Evolutionary conservation across 2,113 vertebrate species (phyloP), one percentile per base, ranked within the genome.

Genomic region (Muntiacus reevesi): DNA sequence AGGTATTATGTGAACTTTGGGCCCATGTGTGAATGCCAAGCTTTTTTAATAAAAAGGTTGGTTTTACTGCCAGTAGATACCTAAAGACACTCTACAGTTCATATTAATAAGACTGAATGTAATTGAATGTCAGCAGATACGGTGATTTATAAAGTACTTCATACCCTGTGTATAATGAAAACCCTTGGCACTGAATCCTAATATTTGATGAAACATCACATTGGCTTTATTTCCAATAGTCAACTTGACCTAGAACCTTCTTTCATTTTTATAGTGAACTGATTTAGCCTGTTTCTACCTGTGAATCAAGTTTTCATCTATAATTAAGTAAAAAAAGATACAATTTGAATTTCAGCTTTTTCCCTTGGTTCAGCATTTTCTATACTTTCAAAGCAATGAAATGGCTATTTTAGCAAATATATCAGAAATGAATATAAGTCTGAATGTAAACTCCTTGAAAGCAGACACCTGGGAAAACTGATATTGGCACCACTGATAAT

Each of bases 91-190:
- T 92, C 90, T 89, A 89, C 95, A 96, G 95, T 98, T 99, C 98
- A 96, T 98, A 98, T 98, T 99, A 99, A 98, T 98, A 99, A 98
- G 97, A 91, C 91, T 97, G 89, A 97, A 97, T 98, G 95, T 98
- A 99, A 99, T 98, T 99, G 97, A 91, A 3, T 98, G 98, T 98
- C 98, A 99, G 89, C 88, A 98, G 95, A 98, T 98, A 98, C 30
- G 95, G 97, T 99, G 98, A 99, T 99, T 99, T 99, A 99, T 98
- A 98, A 98, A 98, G 98, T 98, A 89, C 83, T 98, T 98, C 67
- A 62, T 91, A 96, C 54, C n/a, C 86, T 96, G 97, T 97, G 33
- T 97, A 97, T 98, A 98, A 99, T 99, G 97, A 98, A 98, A 99
- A 98, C 92, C 87, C 96, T 98, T 98, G 98, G 97, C 95, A 30